Percentiles rank a stretch among this genome's conserved stretches.
Evolutionary conservation across 2,888 invertebrate genomes (phyloP).

Genomic region (Eremobia ochroleuca): DNA sequence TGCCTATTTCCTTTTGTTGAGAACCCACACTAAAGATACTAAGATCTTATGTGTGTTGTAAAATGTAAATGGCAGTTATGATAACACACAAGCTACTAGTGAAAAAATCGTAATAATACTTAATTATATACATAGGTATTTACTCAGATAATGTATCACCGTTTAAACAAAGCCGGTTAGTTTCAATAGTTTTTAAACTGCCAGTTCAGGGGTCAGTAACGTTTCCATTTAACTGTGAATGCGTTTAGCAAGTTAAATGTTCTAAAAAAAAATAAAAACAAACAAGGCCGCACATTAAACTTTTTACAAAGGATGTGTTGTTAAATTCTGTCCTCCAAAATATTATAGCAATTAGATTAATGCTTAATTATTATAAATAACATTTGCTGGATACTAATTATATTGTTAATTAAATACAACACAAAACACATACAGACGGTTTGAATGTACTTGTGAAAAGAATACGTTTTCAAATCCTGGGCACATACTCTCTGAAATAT

Average conservation of each 20-base stretch:
- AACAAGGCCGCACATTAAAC: slow-evolving; percentile 17
- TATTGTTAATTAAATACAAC: not conserved
- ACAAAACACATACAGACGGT: not conserved
- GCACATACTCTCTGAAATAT: not conserved
- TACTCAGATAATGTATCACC: slow-evolving; percentile 4
- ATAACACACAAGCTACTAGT: not conserved
- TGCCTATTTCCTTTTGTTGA: not conserved
- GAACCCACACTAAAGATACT: not conserved
- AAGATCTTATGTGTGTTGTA: not conserved
- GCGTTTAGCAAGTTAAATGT: slow-evolving; percentile 17
- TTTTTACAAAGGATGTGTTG: slow-evolving; percentile 21
- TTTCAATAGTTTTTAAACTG: slow-evolving; percentile 29
- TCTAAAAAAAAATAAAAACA: not conserved
- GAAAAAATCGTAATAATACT: not conserved
- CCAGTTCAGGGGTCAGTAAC: slow-evolving; percentile 40
- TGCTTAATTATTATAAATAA: not conserved
- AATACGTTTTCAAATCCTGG: not conserved
- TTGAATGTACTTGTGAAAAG: not conserved
- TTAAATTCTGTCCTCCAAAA: slow-evolving; percentile 10
- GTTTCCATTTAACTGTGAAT: slow-evolving; percentile 20
- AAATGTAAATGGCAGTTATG: not conserved
- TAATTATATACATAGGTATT: not conserved
- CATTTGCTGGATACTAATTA: not conserved
- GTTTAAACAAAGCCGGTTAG: slow-evolving; percentile 23
- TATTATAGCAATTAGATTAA: slow-evolving; percentile 4